Base-by-base conservation (phyloP, 2,797 vertebrate genomes). In the Columba guinea region DNA sequence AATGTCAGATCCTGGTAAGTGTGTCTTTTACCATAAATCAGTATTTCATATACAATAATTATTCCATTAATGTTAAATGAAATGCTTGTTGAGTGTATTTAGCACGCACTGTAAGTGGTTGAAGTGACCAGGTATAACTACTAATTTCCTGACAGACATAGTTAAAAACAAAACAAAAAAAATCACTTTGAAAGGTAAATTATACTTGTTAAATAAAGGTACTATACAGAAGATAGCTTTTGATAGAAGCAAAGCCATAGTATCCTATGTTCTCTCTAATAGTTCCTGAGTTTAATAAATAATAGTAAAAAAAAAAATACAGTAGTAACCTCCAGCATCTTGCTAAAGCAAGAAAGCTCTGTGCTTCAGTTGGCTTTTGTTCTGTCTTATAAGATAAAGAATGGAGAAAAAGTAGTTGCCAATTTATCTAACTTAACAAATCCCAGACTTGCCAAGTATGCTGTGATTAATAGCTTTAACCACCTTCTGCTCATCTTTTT, bases 11-110 rank as follows among this genome's bases (percentile, higher is more conserved):
- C 68, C 90, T 62, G 46, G 56, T 85, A 94, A 94, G 74, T 52
- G 78, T 90, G 94, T 73, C 80, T 89, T 95, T 95, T 77, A 90
- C 89, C 88, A 96, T 95, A 96, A 96, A 96, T 94, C 83, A 94
- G 56, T 55, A 87, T 92, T 92, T 75, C 86, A 68, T 62, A 92
- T 94, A 77, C 70, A 95, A 68, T 87, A 96, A 96, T 96, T 94
- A 95, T 67, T 68, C 60, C 68, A 94, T 94, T 96, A 96, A 94
- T 71, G 81, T 34, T 52, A 82, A 92, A 87, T 78, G 34, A 94
- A 96, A 90, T 83, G 83, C 81, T 95, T 89, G 74, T 53, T 87
- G 90, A 89, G 10, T 89, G 68, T 87, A 80, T 83, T 91, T 89
- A 84, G 84, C 64, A 84, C 27, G 37, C 62, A 59, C 53, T 53